Evolutionary conservation across 2,113 vertebrate species (phyloP).

Genomic region (Eira barbara): DNA sequence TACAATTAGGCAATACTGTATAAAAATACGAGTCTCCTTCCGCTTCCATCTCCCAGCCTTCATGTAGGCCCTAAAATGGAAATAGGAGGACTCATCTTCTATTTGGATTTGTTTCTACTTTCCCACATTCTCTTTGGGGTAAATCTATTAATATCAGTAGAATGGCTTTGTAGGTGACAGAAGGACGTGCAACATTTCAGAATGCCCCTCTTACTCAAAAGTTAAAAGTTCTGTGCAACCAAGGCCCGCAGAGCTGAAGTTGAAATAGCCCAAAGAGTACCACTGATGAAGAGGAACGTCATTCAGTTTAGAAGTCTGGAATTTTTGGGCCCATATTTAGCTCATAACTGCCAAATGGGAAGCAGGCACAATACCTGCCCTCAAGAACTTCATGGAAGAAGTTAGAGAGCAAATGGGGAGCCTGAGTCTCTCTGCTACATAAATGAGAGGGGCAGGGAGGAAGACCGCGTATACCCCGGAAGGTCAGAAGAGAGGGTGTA

Average conservation of each 20-base stretch:
- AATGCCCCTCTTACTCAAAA: background rate
- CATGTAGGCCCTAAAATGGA: background rate
- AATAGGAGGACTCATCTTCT: background rate
- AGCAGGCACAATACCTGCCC: background rate
- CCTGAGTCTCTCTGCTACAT: background rate
- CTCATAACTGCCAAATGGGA: background rate
- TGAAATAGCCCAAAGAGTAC: background rate
- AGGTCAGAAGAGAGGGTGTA: background rate
- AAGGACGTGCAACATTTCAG: background rate
- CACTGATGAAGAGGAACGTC: background rate
- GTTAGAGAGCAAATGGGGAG: background rate
- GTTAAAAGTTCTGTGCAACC: background rate
- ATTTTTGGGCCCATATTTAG: background rate
- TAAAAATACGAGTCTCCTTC: background rate
- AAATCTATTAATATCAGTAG: background rate
- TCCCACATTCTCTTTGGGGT: background rate
- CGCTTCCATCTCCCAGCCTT: background rate
- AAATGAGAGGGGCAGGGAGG: background rate
- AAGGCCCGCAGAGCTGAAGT: background rate
- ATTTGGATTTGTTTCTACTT: background rate
- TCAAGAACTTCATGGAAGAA: background rate
- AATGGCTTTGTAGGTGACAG: background rate
- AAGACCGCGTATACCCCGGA: background rate
- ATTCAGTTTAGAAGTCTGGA: background rate
- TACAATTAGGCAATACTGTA: background rate